These are phyloP conservation scores for Micronisus gabar DNA, from an alignment of 2,113 vertebrate species.

Conservation along the genomic window DNA sequence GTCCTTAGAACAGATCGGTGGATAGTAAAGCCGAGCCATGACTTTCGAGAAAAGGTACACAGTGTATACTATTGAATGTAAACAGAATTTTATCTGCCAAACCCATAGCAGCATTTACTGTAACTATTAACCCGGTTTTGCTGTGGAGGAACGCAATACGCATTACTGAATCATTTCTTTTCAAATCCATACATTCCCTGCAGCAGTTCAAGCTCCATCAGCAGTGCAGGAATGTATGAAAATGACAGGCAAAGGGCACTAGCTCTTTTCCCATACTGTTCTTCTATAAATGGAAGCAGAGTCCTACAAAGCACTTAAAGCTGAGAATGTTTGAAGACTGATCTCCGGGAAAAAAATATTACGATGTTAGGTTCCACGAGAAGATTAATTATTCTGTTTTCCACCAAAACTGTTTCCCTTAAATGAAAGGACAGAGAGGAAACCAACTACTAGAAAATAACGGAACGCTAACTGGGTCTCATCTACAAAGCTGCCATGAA, in stretches of 20 bases:
- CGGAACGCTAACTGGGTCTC: not conserved
- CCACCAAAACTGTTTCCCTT: not conserved
- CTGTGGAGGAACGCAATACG: conserved; percentile 46
- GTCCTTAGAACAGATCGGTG: not conserved
- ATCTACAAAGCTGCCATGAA: not conserved
- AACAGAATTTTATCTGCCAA: conserved; percentile 63
- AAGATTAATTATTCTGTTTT: conserved; percentile 16
- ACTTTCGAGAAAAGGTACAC: not conserved
- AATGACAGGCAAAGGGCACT: conserved; percentile 79
- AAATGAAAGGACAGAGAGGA: not conserved
- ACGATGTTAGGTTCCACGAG: not conserved
- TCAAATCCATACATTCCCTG: conserved; percentile 70
- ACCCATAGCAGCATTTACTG: conserved; percentile 31
- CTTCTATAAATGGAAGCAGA: conserved; percentile 76
- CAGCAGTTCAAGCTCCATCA: conserved; percentile 72
- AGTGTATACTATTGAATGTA: not conserved
- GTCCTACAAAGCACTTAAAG: conserved; percentile 57
- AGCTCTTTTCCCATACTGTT: conserved; percentile 67
- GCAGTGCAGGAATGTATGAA: conserved; percentile 72
- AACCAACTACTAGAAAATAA: not conserved
- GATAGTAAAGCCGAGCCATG: not conserved
- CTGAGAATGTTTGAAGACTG: conserved; percentile 3
- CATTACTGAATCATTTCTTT: conserved; percentile 64
- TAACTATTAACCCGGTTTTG: conserved; percentile 36
- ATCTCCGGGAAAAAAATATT: conserved; percentile 23